Percentiles rank a stretch among this genome's conserved stretches.
Conservation (phyloP, 37 sponge, comb jelly and placozoan genomes). For the Crambe crambe region DNA sequence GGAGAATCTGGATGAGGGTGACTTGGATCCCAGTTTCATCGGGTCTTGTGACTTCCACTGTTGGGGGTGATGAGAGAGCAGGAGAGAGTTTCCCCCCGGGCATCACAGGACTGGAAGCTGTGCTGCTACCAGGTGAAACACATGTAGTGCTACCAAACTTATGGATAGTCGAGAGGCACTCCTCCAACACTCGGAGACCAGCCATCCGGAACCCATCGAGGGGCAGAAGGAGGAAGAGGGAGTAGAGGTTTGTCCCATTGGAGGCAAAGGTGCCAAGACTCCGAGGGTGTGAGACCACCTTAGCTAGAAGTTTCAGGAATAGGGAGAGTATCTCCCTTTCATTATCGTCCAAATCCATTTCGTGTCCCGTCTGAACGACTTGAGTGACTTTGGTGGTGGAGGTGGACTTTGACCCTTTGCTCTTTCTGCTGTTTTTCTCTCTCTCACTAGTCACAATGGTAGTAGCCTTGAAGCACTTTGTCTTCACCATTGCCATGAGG, state of each 20-base stretch:
- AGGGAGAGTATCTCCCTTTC: constrained; percentile 32
- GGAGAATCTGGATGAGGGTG: constrained; percentile 25
- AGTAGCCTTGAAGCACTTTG: constrained; percentile 7
- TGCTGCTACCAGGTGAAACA: background rate
- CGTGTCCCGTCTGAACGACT: background rate
- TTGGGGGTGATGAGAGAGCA: too few relatives aligned
- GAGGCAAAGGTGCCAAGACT: constrained; percentile 29
- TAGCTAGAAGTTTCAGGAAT: constrained; percentile 49
- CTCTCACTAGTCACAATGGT: background rate
- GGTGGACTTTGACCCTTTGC: too few relatives aligned
- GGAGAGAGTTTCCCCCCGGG: background rate
- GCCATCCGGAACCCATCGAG: constrained; percentile 24
- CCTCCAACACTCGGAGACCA: constrained; percentile 36
- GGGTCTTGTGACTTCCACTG: background rate
- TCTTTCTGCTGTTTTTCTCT: background rate
- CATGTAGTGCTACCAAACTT: background rate
- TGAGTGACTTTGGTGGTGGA: background rate
- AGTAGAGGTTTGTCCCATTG: constrained; percentile 26
- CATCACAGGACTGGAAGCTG: constrained; percentile 6
- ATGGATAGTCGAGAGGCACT: constrained; percentile 30
- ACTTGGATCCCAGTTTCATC: constrained; percentile 19
- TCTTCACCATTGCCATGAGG: constrained; percentile 34
- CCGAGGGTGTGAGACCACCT: constrained; percentile 26
- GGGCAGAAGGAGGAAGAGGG: constrained; percentile 50
- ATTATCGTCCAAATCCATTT: constrained; percentile 12